Base-by-base conservation (phyloP, 1,140 invertebrate species). In the Formica selysi region DNA sequence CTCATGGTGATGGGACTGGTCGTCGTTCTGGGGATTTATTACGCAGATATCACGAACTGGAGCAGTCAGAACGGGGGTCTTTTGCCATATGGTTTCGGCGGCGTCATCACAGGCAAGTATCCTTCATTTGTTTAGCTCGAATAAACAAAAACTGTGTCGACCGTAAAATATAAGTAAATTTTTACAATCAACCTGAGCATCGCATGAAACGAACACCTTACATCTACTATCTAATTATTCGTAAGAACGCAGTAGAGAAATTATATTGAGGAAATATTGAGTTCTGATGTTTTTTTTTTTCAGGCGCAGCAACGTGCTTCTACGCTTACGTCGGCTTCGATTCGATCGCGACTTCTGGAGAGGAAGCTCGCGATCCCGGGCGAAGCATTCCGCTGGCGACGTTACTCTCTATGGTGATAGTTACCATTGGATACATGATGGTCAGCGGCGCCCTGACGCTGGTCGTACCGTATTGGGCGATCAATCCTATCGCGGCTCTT, bases 291-390 rank as follows among this genome's bases (percentile, higher is more conserved):
- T 7, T 11, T 19, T 51, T 19, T 62, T 41, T 38, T 68, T 64
- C 48, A 95, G 98, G 98, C 26, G 98, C 98, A 3, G 98, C 98
- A 0, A 98, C 97, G 6, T 98, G 98, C 94, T 98, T 99, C 91
- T 99, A 98, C 91, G 98, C 98, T 0, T 99, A 98, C 90, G 97
- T 98, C 16, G 98, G 97, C 0, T 98, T 98, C 90, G 98, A 98
- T 91, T 98, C 97, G 86, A 98, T 99, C 61, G 98, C 97, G 10
- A 98, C 98, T 0, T 97, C 98, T 0, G 97, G 98, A 11, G 98
- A 98, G 95, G 98, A 98, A 95, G 97, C 97, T 0, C 97, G 96
- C 90, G 97, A 98, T 91, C 98, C 98, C 0, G 94, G 95, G 0
- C 95, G 96, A 10, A 98, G 98, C 13, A 98, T 98, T 91, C 98